Percentiles rank a stretch among this genome's conserved stretches.
phyloP scores from a whole-genome alignment of 2,888 invertebrate genomes.

The Latheticus oryzae region DNA sequence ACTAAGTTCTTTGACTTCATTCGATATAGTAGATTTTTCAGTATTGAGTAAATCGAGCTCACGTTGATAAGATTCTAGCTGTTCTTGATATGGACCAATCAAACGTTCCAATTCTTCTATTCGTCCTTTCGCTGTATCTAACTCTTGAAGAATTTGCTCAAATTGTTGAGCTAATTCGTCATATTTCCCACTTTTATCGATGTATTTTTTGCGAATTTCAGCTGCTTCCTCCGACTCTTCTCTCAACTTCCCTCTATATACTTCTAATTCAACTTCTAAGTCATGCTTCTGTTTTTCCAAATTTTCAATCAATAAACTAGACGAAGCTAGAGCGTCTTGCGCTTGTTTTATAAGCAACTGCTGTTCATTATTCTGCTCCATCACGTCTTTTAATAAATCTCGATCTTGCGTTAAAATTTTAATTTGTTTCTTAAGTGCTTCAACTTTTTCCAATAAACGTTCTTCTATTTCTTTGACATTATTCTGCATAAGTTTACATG shows the following conservation, averaged over 20 bases:
- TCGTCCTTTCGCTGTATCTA: conserved; percentile 45
- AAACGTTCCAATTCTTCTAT: conserved; percentile 44
- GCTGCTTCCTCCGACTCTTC: conserved; percentile 57
- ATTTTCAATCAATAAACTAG: conserved; percentile 48
- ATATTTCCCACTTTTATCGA: conserved; percentile 60
- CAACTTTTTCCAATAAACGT: conserved; percentile 55
- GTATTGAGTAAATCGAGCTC: conserved; percentile 63
- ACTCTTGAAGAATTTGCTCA: conserved; percentile 49
- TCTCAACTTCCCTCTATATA: conserved; percentile 40
- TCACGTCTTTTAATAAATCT: conserved; percentile 48
- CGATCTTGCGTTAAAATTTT: conserved; percentile 40
- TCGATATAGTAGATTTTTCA: conserved; percentile 62
- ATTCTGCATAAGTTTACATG: conserved; percentile 53
- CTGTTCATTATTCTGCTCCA: conserved; percentile 51
- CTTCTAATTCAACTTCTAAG: conserved; percentile 18
- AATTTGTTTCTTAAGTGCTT: conserved; percentile 18
- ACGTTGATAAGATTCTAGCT: conserved; percentile 66
- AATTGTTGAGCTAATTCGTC: conserved; percentile 57
- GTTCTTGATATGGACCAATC: conserved; percentile 64
- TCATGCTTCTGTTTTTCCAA: conserved; percentile 16
- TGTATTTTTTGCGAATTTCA: conserved; percentile 57
- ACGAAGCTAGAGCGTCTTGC: conserved; percentile 14
- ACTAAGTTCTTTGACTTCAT: conserved; percentile 68
- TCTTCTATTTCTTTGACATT: conserved; percentile 53
- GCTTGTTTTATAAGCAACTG: conserved; percentile 5